A percentile compares a stretch with the other conserved stretches of the same genome.
Evolutionary conservation across 1,140 invertebrate genomes (phyloP).

Genomic region (Ceratina japonica): DNA sequence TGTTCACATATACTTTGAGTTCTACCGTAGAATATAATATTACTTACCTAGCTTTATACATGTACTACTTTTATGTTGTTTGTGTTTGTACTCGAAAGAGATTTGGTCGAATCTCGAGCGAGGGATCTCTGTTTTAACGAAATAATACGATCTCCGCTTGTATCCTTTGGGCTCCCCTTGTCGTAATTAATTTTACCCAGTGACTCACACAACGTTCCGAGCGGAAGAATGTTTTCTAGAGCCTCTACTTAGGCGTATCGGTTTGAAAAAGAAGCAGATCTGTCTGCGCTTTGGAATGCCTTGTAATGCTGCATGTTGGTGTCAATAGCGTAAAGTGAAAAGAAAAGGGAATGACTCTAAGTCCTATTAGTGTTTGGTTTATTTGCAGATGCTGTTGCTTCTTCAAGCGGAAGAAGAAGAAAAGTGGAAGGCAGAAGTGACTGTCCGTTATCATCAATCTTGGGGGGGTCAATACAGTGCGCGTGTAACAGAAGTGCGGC

Average conservation of each 20-base stretch:
- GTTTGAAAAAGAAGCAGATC: conserved; percentile 22
- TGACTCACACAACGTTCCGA: background rate
- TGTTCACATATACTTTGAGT: too few species aligned
- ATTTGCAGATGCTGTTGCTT: conserved; percentile 96
- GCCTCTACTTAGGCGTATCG: background rate
- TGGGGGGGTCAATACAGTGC: conserved; percentile 74
- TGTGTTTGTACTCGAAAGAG: too few species aligned
- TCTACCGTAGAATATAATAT: too few species aligned
- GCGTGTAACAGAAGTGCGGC: conserved; percentile 70
- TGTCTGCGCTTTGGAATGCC: conserved; percentile 44
- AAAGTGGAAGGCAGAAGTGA: conserved; percentile 90
- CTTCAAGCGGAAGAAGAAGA: conserved; percentile 98
- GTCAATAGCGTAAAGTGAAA: conserved; percentile 46
- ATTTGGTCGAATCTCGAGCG: background rate
- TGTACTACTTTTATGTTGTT: background rate
- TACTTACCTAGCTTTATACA: too few species aligned
- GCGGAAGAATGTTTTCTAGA: background rate
- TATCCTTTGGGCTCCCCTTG: background rate
- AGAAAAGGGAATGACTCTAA: conserved; percentile 73
- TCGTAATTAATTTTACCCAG: conserved; percentile 3
- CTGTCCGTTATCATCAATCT: conserved; percentile 78
- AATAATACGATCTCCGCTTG: background rate
- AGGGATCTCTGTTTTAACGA: background rate
- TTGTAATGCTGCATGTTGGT: conserved; percentile 65
- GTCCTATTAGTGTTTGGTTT: conserved; percentile 79